Base-by-base conservation (phyloP, 1,140 invertebrate genomes). In the Papilio polytes region DNA sequence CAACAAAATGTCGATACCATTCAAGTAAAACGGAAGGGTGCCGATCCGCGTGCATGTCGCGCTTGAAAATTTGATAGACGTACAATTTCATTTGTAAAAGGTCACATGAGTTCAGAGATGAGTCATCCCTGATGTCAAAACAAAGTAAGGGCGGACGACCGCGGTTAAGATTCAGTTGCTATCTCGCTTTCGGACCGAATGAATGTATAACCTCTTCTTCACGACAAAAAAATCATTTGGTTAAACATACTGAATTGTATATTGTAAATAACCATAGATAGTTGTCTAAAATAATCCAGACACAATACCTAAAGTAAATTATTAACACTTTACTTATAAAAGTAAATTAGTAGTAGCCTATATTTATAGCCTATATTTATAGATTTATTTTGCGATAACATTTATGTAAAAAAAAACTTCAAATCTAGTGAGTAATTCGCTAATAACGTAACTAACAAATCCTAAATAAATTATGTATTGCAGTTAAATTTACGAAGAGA, bases 41-140 rank as follows among this genome's bases (percentile, higher is more conserved):
- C n/a, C 9, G n/a, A 20, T 59, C 20, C 56, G 10, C 4, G 59
- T 63, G 59, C 59, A 63, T 26, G 59, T 63, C 59, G 59, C 59
- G 20, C 59, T 12, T 63, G 20, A 63, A 63, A 63, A 63, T 63
- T 63, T 63, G 12, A 63, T 63, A 63, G 20, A 22, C 59, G 59
- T 63, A 22, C 59, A 8, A 36, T 72, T 72, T 72, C 18, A 72
- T 72, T 72, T 72, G 31, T 41, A n/a, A 72, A 72, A 72, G 70
- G 70, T 72, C 36, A 72, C 70, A 41, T 3, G 70, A 26, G 31
- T 72, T 72, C 70, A 72, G 15, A 2, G 31, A 72, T 13, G 8
- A 72, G 36, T 41, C 36, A 41, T 41, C 36, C 36, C 36, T 41
- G 36, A 41, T 41, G 36, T 41, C 70, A 72, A 41, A 72, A 72